These are phyloP conservation scores for Poeciliopsis retropinna DNA, from an alignment of 2,113 vertebrate species.

Conservation along the genomic window DNA sequence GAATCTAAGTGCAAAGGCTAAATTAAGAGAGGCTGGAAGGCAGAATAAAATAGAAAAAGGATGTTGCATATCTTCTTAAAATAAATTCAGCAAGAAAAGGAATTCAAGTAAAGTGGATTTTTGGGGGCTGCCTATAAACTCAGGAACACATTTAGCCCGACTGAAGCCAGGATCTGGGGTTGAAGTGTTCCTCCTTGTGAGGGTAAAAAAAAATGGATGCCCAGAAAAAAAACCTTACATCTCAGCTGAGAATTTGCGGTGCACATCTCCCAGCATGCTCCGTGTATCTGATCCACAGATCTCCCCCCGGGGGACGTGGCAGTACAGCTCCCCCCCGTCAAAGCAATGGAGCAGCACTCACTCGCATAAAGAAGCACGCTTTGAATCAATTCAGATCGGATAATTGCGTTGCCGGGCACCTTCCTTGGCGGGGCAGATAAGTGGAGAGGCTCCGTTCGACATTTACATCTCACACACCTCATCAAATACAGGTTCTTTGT, in stretches of 20 bases:
- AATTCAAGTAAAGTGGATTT: neutral
- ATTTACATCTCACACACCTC: slow-evolving; percentile 66
- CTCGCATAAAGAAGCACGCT: slow-evolving; percentile 58
- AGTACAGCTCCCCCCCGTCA: slow-evolving; percentile 30
- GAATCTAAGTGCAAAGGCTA: slow-evolving; percentile 17
- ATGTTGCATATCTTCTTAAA: neutral
- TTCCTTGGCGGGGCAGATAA: slow-evolving; percentile 53
- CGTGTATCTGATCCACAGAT: slow-evolving; percentile 51
- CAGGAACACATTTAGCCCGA: slow-evolving; percentile 19
- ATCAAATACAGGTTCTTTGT: slow-evolving; percentile 59
- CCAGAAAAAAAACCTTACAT: slow-evolving; percentile 30
- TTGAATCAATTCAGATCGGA: slow-evolving; percentile 58
- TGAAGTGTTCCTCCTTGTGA: slow-evolving; percentile 13
- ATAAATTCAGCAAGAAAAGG: accelerated
- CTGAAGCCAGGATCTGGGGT: slow-evolving; percentile 6
- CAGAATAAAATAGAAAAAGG: neutral
- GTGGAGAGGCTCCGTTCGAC: slow-evolving; percentile 54
- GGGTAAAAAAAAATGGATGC: slow-evolving; percentile 20
- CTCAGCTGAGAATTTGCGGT: slow-evolving; percentile 43
- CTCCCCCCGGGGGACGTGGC: slow-evolving; percentile 34
- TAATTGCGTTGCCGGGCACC: slow-evolving; percentile 58
- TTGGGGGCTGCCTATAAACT: slow-evolving; percentile 3
- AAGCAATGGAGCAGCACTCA: slow-evolving; percentile 55
- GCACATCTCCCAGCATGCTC: slow-evolving; percentile 44
- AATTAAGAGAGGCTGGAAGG: neutral